These are phyloP conservation scores for Clostera curtula DNA, from an alignment of 2,888 invertebrate genomes.

Conservation along the genomic window DNA sequence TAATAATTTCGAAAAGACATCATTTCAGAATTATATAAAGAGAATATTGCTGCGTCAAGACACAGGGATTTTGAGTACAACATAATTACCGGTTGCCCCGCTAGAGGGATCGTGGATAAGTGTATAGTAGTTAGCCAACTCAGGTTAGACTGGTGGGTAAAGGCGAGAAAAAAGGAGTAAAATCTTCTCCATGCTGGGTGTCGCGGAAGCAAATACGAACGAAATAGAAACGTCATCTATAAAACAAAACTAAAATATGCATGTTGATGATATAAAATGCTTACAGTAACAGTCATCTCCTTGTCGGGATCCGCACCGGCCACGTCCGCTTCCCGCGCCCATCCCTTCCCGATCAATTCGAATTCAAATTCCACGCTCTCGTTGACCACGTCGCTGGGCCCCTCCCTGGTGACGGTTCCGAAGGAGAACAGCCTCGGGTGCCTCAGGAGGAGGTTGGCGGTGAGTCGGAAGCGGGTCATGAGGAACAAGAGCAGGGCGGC, in stretches of 20 bases:
- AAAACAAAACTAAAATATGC: not conserved
- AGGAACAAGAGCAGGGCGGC: conserved; percentile 63
- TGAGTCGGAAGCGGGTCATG: conserved; percentile 27
- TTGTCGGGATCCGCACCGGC: conserved; percentile 76
- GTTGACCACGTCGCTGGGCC: conserved; percentile 76
- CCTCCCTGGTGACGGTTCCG: conserved; percentile 80
- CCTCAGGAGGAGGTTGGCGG: conserved; percentile 32
- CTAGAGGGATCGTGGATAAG: too few relatives aligned
- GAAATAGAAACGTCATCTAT: too few relatives aligned
- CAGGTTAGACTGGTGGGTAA: too few relatives aligned
- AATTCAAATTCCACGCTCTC: conserved; percentile 78
- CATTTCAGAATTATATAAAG: too few relatives aligned
- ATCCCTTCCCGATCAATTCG: conserved; percentile 85
- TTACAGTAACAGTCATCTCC: conserved; percentile 78
- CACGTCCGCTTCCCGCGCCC: conserved; percentile 74
- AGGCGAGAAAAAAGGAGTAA: too few relatives aligned
- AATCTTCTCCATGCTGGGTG: too few relatives aligned
- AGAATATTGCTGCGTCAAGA: too few relatives aligned
- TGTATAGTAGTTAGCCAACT: too few relatives aligned
- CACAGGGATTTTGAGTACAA: too few relatives aligned
- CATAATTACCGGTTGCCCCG: too few relatives aligned
- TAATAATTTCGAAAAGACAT: too few relatives aligned
- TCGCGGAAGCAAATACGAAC: too few relatives aligned
- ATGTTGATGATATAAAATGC: conserved; percentile 2
- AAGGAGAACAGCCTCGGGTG: conserved; percentile 76